phyloP scores from a whole-genome alignment of 2,113 vertebrate species.

The Ciconia maguari region DNA sequence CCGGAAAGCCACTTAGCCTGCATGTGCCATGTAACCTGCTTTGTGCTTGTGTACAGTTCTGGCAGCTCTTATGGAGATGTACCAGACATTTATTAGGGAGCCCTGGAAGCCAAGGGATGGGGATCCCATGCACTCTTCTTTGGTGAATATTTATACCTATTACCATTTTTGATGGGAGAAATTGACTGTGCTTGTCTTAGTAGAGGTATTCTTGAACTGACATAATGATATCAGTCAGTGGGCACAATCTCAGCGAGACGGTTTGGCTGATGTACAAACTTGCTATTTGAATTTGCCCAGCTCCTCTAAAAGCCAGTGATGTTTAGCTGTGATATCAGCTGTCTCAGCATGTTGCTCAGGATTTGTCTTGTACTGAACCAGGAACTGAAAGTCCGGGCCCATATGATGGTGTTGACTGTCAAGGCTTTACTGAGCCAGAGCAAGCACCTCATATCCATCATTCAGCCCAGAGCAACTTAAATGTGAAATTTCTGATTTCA shows the following conservation, averaged over 20 bases:
- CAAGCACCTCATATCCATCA: neutral
- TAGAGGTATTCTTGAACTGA: neutral
- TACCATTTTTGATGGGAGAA: neutral
- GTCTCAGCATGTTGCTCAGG: neutral
- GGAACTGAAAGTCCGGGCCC: neutral
- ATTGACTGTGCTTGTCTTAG: neutral
- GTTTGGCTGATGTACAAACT: neutral
- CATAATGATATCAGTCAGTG: neutral
- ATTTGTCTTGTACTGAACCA: neutral
- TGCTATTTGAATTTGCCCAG: neutral
- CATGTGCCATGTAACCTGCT: neutral
- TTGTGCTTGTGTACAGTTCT: neutral
- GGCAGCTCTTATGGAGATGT: neutral
- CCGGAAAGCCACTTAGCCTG: neutral
- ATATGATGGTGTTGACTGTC: accelerated
- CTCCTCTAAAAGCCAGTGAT: neutral
- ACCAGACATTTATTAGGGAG: neutral
- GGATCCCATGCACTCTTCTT: neutral
- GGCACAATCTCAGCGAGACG: neutral
- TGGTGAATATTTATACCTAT: neutral
- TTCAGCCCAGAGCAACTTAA: neutral
- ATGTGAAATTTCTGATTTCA: neutral
- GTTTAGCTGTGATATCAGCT: neutral
- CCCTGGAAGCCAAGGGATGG: neutral
- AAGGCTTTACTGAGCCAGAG: neutral